Evolutionary conservation across 2,888 invertebrate species (phyloP).

Genomic region (Melangyna quadrimaculata): DNA sequence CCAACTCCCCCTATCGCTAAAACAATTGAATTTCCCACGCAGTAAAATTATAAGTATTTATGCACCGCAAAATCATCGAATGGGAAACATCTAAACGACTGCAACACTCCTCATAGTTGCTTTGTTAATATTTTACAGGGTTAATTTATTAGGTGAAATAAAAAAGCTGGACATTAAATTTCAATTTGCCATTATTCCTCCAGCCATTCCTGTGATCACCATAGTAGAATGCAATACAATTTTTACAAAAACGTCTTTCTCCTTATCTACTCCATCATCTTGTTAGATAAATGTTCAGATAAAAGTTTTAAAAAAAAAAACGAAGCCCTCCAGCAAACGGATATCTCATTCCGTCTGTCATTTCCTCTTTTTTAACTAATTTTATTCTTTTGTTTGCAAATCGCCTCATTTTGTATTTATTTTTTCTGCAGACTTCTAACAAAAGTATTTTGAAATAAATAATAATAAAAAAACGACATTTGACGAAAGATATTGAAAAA

Average conservation of each 20-base stretch:
- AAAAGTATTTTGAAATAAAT: background rate
- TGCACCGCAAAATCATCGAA: constrained; percentile 8
- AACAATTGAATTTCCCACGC: constrained; percentile 22
- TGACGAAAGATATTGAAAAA: constrained; percentile 23
- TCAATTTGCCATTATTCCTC: background rate
- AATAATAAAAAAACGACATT: background rate
- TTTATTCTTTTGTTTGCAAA: constrained; percentile 25
- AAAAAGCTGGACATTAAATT: background rate
- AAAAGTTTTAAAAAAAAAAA: constrained; percentile 8
- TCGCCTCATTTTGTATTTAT: background rate
- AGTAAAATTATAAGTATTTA: background rate
- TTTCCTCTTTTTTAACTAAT: background rate
- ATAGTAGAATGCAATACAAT: background rate
- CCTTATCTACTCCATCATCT: background rate
- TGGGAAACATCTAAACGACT: constrained; percentile 1
- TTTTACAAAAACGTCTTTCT: background rate
- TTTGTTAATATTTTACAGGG: background rate
- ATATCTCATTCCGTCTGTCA: constrained; percentile 30
- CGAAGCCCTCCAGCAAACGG: background rate
- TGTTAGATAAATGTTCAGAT: constrained; percentile 13
- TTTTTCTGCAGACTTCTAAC: background rate
- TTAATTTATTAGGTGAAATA: background rate
- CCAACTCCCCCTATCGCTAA: background rate
- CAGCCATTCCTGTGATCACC: background rate
- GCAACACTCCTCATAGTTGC: background rate